Evolutionary conservation across 2,888 invertebrate genomes (phyloP).

Genomic region (Sarcophaga rosellei): DNA sequence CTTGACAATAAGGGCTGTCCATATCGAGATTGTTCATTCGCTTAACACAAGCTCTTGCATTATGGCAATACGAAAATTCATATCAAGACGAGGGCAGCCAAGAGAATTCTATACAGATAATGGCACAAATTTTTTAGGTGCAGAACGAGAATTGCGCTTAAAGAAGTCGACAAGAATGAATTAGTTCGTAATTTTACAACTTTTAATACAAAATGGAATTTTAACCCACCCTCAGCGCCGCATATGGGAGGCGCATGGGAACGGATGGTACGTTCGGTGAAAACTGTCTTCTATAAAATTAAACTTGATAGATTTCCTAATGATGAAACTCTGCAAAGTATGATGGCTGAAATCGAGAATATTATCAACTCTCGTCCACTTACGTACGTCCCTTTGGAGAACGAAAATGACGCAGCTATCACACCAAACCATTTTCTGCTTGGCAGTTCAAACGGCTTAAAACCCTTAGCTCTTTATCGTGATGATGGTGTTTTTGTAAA

Average conservation of each 20-base stretch:
- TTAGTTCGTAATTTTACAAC: no score
- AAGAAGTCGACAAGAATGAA: neutral
- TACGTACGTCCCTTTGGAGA: no score
- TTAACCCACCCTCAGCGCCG: no score
- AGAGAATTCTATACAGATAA: constrained; percentile 59
- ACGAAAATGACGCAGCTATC: no score
- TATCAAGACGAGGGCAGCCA: constrained; percentile 50
- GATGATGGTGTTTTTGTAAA: constrained; percentile 11
- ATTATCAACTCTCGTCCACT: no score
- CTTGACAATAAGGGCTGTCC: no score
- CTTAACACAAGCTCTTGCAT: constrained; percentile 56
- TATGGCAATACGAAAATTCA: constrained; percentile 55
- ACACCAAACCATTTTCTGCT: neutral
- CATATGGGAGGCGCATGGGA: no score
- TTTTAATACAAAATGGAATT: no score
- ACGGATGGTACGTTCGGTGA: constrained; percentile 47
- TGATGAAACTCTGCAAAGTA: neutral
- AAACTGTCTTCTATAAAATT: constrained; percentile 39
- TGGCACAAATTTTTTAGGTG: constrained; percentile 35
- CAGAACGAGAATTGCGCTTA: constrained; percentile 55
- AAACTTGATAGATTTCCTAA: neutral
- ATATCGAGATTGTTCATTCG: constrained; percentile 6
- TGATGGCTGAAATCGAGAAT: constrained; percentile 18
- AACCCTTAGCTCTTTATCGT: neutral
- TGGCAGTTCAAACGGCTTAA: neutral